A percentile compares a stretch with the other conserved stretches of the same genome.
These are phyloP conservation scores for Procambarus virginalis DNA, from an alignment of 1,140 invertebrate genomes.

Conservation along the genomic window DNA sequence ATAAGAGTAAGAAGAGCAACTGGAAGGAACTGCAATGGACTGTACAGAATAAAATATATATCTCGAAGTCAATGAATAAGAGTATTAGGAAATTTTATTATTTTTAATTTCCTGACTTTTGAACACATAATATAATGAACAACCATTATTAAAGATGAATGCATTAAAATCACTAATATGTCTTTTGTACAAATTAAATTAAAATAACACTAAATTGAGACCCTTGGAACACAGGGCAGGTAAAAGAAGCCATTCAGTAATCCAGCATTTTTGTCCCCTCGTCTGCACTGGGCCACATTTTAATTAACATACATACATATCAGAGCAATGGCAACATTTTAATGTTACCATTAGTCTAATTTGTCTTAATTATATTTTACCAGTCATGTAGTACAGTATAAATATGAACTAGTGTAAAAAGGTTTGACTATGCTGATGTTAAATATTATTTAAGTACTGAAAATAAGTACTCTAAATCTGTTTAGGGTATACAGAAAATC, in stretches of 20 bases:
- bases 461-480: constrained; percentile 22
- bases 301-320: not conserved
- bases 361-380: not conserved
- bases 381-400: constrained; percentile 4
- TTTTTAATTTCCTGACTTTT: not conserved
- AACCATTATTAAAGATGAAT: constrained; percentile 18
- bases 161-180: constrained; percentile 38
- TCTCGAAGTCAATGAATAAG: constrained; percentile 2
- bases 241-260: constrained; percentile 2
- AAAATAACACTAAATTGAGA: constrained; percentile 21
- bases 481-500: constrained; percentile 2
- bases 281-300: not conserved
- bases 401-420: constrained; percentile 3
- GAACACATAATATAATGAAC: not conserved
- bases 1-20: constrained; percentile 12
- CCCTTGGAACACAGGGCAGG: constrained; percentile 20
- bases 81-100: not conserved
- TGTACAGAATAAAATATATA: not conserved
- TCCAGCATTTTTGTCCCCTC: not conserved
- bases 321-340: not conserved
- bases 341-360: not conserved
- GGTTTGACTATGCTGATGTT: constrained; percentile 8
- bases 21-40: constrained; percentile 1
- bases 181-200: constrained; percentile 51
- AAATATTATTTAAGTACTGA: constrained; percentile 25